Evolutionary conservation across 2,797 vertebrate species (phyloP), one percentile per base, ranked within the genome.

Genomic region (Oophaga sylvatica): DNA sequence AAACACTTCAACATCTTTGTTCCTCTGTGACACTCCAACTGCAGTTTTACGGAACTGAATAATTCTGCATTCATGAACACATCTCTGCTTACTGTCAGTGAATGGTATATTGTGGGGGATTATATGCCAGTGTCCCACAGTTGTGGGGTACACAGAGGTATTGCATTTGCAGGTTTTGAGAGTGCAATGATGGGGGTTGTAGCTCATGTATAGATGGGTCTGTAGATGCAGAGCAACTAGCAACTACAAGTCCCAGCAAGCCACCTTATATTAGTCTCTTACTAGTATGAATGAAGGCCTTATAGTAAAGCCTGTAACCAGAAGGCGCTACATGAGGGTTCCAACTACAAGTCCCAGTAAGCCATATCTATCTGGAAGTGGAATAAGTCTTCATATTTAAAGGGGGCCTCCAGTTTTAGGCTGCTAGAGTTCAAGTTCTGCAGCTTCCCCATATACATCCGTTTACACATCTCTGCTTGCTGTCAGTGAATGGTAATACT

Each of bases 71-170:
- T 26, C 26, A 26, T 26, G 35, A 3, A 41, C 35, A 41, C 35
- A 41, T 41, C 35, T 45, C 19, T 73, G 70, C 70, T 73, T 73
- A 35, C 35, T 45, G 35, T 73, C 70, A 73, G 70, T 73, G 70
- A 45, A 10, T 45, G 19, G 17, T 8, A 22, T 16, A 63, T 5
- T 63, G 60, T 5, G 17, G 3, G 60, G 20, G 59, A 16, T 0
- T 16, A 5, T 15, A 13, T 60, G 13, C 17, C 35, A 0, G 35
- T 3, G 35, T 41, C 2, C 35, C 3, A 41, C 1, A 41, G 35
- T 41, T 41, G 35, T 41, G 35, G 35, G 3, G 35, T 41, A 41
- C 35, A 41, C 35, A 41, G 35, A 41, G 5, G 35, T 41, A 41
- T 41, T 41, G 35, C 35, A 41, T 41, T 41, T 41, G 35, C 35